These are phyloP conservation scores for Blastobasis lacticolella DNA, from an alignment of 2,888 invertebrate species.

Conservation along the genomic window DNA sequence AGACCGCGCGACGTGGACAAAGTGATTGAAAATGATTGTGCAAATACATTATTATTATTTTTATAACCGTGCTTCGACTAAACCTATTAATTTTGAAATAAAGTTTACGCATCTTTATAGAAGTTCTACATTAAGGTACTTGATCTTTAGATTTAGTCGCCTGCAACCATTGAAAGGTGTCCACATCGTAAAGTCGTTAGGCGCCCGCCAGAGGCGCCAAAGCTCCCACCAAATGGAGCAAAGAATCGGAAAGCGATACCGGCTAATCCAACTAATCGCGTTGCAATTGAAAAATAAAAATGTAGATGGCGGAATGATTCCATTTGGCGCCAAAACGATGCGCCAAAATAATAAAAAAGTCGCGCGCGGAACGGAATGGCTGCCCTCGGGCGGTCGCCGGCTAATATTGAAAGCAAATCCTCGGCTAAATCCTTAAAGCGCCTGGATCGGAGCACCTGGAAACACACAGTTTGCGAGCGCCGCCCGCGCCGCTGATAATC, in stretches of 20 bases:
- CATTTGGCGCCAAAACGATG: constrained; percentile 73
- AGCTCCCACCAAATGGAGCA: constrained; percentile 63
- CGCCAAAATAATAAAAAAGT: constrained; percentile 74
- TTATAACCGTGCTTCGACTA: too few relatives aligned
- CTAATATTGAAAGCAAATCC: constrained; percentile 76
- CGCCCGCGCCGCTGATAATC: constrained; percentile 51
- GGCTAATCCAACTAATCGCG: constrained; percentile 73
- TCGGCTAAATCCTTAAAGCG: constrained; percentile 74
- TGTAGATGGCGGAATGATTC: constrained; percentile 74
- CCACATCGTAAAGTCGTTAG: constrained; percentile 35
- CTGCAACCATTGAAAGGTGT: not conserved
- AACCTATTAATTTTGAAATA: too few relatives aligned
- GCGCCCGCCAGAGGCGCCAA: constrained; percentile 32
- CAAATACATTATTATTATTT: too few relatives aligned
- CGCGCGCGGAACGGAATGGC: constrained; percentile 55
- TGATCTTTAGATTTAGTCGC: too few relatives aligned
- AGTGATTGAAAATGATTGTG: too few relatives aligned
- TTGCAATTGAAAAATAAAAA: constrained; percentile 76
- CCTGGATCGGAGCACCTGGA: constrained; percentile 69
- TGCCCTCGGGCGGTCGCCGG: constrained; percentile 54
- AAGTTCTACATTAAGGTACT: too few relatives aligned
- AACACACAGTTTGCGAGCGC: constrained; percentile 65
- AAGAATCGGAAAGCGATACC: constrained; percentile 70
- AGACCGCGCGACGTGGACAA: too few relatives aligned
- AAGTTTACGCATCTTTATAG: too few relatives aligned